A percentile compares a stretch with the other conserved stretches of the same genome.
These are phyloP conservation scores for Lithophane semibrunnea DNA, from an alignment of 2,888 invertebrate genomes.

Conservation along the genomic window DNA sequence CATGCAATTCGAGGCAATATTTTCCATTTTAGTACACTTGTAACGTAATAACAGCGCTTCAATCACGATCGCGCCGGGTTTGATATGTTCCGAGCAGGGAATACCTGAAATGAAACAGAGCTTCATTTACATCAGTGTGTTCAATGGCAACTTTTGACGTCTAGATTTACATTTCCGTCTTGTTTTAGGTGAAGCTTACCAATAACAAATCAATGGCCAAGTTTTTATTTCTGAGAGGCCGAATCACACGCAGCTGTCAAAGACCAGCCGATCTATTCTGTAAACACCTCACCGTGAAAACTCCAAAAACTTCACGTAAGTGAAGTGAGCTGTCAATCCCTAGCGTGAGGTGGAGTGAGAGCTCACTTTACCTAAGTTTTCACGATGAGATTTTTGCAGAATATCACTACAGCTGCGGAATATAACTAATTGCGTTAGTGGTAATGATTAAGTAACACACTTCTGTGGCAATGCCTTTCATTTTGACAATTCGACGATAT, in stretches of 20 bases:
- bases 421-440: not conserved
- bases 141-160: not conserved
- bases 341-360: too few species aligned
- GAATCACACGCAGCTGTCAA: not conserved
- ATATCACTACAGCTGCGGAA: too few species aligned
- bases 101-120: constrained; percentile 27
- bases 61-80: constrained; percentile 3
- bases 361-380: too few species aligned
- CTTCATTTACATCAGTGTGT: not conserved
- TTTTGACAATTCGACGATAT: not conserved
- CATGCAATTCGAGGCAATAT: not conserved
- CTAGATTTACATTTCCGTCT: too few species aligned
- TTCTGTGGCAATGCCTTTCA: not conserved
- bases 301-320: too few species aligned
- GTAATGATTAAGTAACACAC: not conserved
- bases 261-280: not conserved
- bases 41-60: constrained; percentile 22
- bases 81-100: constrained; percentile 16
- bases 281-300: too few species aligned
- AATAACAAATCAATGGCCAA: not conserved
- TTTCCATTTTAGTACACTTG: not conserved
- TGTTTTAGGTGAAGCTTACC: not conserved
- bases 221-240: not conserved
- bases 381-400: too few species aligned
- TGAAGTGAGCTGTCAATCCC: too few species aligned